Percentiles rank a stretch among this genome's conserved stretches.
These are phyloP conservation scores for Drosophila ambigua DNA, from an alignment of 1,140 invertebrate genomes.

Conservation along the genomic window DNA sequence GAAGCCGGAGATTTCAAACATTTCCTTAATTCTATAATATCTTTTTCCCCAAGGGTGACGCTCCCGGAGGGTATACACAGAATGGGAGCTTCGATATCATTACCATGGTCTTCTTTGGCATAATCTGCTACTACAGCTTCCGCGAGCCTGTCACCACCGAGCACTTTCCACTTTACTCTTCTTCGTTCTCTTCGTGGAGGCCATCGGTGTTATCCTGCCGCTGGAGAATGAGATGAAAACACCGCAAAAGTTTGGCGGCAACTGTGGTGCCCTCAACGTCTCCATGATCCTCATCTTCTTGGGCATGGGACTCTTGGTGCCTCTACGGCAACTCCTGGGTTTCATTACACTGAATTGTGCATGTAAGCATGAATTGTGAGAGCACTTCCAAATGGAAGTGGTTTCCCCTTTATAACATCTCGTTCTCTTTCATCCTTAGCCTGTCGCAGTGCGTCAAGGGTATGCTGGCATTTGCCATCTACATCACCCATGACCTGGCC, in stretches of 20 bases:
- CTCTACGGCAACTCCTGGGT: constrained; percentile 87
- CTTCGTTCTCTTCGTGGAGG: constrained; percentile 92
- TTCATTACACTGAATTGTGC: constrained; percentile 88
- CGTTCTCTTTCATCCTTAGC: constrained; percentile 73
- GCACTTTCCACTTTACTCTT: constrained; percentile 87
- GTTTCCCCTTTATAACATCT: constrained; percentile 42
- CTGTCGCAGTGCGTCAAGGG: constrained; percentile 89
- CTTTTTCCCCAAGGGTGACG: no score
- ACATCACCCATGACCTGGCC: constrained; percentile 91
- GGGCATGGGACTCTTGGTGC: constrained; percentile 89
- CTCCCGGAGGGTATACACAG: no score
- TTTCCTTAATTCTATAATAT: no score
- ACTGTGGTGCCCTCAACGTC: constrained; percentile 89
- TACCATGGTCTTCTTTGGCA: constrained; percentile 87
- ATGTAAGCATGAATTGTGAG: constrained; percentile 86
- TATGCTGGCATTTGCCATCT: constrained; percentile 91
- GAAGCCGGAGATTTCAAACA: no score
- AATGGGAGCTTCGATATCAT: constrained; percentile 51
- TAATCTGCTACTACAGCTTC: constrained; percentile 89
- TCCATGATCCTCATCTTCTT: constrained; percentile 90
- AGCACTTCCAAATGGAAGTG: not conserved
- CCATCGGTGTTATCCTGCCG: constrained; percentile 91
- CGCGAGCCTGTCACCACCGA: constrained; percentile 85
- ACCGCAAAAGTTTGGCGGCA: constrained; percentile 88
- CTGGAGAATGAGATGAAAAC: constrained; percentile 91